phyloP scores from a whole-genome alignment of 2,888 invertebrate genomes.

The Erebia ligea region DNA sequence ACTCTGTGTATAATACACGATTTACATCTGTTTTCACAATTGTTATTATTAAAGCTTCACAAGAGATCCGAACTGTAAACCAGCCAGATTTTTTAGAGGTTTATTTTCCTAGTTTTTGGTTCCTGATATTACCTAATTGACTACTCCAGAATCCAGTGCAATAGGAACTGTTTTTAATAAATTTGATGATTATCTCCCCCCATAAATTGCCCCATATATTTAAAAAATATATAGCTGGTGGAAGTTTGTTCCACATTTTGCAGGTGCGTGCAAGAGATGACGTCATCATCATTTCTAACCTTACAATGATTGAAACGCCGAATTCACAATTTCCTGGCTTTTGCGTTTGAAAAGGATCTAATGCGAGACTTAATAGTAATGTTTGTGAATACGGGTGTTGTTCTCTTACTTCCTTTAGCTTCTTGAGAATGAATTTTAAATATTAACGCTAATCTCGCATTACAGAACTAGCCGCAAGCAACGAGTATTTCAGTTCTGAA shows the following conservation, averaged over 20 bases:
- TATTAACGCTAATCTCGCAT: not conserved
- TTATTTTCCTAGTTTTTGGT: too few species aligned
- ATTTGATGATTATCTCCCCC: too few species aligned
- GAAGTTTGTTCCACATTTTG: too few species aligned
- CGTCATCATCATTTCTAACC: not conserved
- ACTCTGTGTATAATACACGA: conserved; percentile 43
- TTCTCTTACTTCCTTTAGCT: conserved; percentile 39
- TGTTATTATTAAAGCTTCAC: not conserved
- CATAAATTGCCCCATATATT: too few species aligned
- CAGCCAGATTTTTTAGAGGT: not conserved
- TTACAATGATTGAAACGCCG: not conserved
- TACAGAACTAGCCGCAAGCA: not conserved
- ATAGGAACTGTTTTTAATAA: too few species aligned
- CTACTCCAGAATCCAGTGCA: too few species aligned
- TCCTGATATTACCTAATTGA: too few species aligned
- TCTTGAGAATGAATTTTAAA: conserved; percentile 46
- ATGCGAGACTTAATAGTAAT: not conserved
- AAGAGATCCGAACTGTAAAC: not conserved
- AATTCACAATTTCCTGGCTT: not conserved
- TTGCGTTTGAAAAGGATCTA: not conserved
- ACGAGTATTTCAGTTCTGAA: not conserved
- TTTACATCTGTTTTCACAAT: not conserved
- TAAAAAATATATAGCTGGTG: too few species aligned
- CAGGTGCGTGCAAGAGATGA: too few species aligned
- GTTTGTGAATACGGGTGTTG: conserved; percentile 15